Evolutionary conservation across 1,140 invertebrate species (phyloP).

Genomic region (Temnothorax longispinosus): DNA sequence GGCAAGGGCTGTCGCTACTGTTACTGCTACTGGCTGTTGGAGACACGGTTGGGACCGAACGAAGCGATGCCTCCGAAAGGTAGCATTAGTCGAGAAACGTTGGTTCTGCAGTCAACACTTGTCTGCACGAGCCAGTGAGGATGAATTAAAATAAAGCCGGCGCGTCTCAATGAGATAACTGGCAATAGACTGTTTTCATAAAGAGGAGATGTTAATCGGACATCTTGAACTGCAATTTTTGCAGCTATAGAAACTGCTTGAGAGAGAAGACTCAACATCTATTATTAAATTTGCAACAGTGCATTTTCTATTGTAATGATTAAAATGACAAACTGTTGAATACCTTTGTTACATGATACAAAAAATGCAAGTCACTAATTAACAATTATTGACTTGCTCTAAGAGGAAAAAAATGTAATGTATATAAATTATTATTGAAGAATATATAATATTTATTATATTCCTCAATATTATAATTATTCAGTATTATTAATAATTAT

Average conservation of each 20-base stretch:
- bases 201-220: neutral
- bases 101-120: constrained; percentile 57
- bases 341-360: neutral
- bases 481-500: neutral
- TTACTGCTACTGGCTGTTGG: constrained; percentile 54
- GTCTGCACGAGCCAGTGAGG: constrained; percentile 26
- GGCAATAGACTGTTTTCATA: neutral
- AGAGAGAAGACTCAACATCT: neutral
- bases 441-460: neutral
- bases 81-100: constrained; percentile 41
- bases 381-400: neutral
- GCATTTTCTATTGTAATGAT: neutral
- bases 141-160: constrained; percentile 62
- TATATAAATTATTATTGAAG: neutral
- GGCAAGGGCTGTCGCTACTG: constrained; percentile 47
- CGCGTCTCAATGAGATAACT: constrained; percentile 59
- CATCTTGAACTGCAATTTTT: neutral
- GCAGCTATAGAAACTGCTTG: neutral
- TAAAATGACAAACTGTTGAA: neutral
- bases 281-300: neutral
- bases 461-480: too few species aligned
- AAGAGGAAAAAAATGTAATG: neutral
- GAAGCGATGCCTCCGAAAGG: constrained; percentile 12
- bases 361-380: neutral
- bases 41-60: constrained; percentile 53